These are phyloP conservation scores for Heliconius charithonia DNA, from an alignment of 2,888 invertebrate genomes.

Conservation along the genomic window DNA sequence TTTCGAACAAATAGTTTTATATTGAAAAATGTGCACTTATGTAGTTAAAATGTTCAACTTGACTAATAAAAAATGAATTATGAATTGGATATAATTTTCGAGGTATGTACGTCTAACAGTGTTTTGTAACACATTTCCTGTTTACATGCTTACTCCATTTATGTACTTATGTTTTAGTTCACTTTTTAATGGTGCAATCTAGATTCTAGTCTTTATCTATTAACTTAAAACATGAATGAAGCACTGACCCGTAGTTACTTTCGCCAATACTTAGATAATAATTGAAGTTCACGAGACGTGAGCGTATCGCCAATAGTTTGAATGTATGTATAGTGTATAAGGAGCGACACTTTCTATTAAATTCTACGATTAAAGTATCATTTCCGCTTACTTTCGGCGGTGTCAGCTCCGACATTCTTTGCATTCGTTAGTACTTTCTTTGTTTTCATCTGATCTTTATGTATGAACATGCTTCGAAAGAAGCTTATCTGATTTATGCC, in stretches of 20 bases:
- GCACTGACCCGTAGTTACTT: constrained; percentile 46
- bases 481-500: background rate
- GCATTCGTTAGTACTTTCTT: constrained; percentile 23
- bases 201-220: constrained; percentile 3
- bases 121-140: constrained; percentile 9
- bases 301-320: constrained; percentile 38
- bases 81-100: constrained; percentile 40
- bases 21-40: background rate
- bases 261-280: constrained; percentile 51
- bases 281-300: constrained; percentile 41
- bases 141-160: background rate
- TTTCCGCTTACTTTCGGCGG: constrained; percentile 40
- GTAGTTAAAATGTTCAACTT: constrained; percentile 26
- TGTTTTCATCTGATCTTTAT: background rate
- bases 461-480: background rate
- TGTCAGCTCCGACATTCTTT: constrained; percentile 12
- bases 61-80: constrained; percentile 34
- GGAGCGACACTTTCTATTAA: constrained; percentile 56
- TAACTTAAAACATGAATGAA: constrained; percentile 18
- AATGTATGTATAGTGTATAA: constrained; percentile 42
- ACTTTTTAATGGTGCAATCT: background rate
- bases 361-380: constrained; percentile 46
- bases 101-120: constrained; percentile 39
- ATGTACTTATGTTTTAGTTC: background rate
- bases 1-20: background rate